Evolutionary conservation across 2,797 vertebrate genomes (phyloP), one percentile per base, ranked within the genome.

Genomic region (Spizella passerina): DNA sequence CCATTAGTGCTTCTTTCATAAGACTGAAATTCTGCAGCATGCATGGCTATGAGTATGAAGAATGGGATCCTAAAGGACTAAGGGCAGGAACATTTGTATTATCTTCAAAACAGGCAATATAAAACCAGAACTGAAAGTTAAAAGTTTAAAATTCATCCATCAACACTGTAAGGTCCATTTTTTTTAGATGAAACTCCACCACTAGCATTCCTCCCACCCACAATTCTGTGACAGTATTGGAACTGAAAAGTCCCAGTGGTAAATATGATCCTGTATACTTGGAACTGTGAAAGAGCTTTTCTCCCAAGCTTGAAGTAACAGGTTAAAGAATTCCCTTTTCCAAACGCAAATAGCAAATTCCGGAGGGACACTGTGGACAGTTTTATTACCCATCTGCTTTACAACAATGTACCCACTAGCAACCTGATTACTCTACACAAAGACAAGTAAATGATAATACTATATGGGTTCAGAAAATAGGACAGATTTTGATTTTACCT

Each of bases 81-180:
- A 82, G 46, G 27, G 53, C 82, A 91, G 68, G 64, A 84, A 77
- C 71, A 94, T 83, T 89, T 94, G 71, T 91, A 39, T 86, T 92
- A 34, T 94, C 76, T 89, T 65, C 61, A 78, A 65, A 83, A 43
- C 30, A 39, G 59, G 61, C 47, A 71, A 69, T 84, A 86, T 81
- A 90, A 78, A 90, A 82, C 34, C 32, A 71, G 72, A 87, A 63
- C 38, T 69, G 76, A 73, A 89, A 91, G 57, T 78, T 65, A 57
- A 27, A 92, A 94, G 79, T 90, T 96, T 81, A 75, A 91, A 86
- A 86, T 88, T 68, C 43, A 83, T 95, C 69, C 30, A 63, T 90
- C 80, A 76, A 20, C 59, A 81, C 39, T 66, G 34, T 44, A 44
- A 82, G 11, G 55, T 52, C 50, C 49, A 26, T 65, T 82, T 90